These are phyloP conservation scores for Hydrozoanthus tunicans DNA, from an alignment of 64 coral and sea anemone genomes.

Conservation along the genomic window DNA sequence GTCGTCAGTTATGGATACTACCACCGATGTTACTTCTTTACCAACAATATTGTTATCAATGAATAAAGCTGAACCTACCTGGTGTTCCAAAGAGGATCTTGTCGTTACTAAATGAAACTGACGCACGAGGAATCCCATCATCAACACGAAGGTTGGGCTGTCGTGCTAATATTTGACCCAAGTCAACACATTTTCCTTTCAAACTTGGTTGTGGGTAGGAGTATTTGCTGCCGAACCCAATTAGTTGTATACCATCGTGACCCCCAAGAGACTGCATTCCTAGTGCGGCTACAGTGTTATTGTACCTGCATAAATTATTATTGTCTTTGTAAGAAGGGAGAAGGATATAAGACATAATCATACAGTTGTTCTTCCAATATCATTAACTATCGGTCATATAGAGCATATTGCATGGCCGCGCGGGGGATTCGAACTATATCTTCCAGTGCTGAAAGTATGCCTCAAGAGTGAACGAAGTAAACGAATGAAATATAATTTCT, in stretches of 20 bases:
- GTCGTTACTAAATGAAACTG: slow-evolving; percentile 10
- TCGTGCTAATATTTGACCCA: slow-evolving; percentile 27
- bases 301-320: slow-evolving; percentile 4
- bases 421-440: no score
- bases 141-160: slow-evolving; percentile 40
- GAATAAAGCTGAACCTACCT: background rate
- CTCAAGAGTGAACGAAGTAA: no score
- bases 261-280: background rate
- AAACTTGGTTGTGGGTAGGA: background rate
- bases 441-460: no score
- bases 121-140: slow-evolving; percentile 13
- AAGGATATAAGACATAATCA: background rate
- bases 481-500: no score
- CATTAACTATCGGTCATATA: no score
- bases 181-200: slow-evolving; percentile 13
- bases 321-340: background rate
- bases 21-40: background rate
- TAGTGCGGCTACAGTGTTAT: slow-evolving; percentile 20
- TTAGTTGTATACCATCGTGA: slow-evolving; percentile 43
- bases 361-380: background rate
- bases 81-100: slow-evolving; percentile 38
- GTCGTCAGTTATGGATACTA: no score
- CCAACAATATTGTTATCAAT: background rate
- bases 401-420: no score
- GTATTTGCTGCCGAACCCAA: slow-evolving; percentile 23